phyloP scores from a whole-genome alignment of 2,113 vertebrate genomes.

The Cathartes aura region DNA sequence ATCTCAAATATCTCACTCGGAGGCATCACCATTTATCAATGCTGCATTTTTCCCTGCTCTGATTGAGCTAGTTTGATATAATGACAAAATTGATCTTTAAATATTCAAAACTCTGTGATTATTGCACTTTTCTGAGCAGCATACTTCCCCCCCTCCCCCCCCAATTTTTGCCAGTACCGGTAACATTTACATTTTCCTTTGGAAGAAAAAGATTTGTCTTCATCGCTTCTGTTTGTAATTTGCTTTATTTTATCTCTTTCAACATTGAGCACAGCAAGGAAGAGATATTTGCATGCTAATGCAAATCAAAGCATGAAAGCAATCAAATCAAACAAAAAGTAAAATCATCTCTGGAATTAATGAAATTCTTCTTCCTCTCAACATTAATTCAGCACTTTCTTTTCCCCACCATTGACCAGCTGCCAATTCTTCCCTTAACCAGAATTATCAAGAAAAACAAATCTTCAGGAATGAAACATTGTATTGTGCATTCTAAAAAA shows the following conservation, averaged over 20 bases:
- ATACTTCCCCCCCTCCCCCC: no score
- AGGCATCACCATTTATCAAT: not conserved
- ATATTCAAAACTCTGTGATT: slow-evolving; percentile 33
- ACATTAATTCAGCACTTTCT: not conserved
- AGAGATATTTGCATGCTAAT: slow-evolving; percentile 47
- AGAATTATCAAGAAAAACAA: not conserved
- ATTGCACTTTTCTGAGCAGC: not conserved
- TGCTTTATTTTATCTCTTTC: slow-evolving; percentile 34
- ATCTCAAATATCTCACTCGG: not conserved
- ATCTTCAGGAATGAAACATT: not conserved
- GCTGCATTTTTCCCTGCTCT: not conserved
- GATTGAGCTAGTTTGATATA: not conserved
- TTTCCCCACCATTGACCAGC: not conserved
- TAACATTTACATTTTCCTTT: slow-evolving; percentile 42
- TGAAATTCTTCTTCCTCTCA: not conserved
- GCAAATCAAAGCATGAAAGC: not conserved
- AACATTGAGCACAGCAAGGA: slow-evolving; percentile 13
- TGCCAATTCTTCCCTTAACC: not conserved
- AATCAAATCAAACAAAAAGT: slow-evolving; percentile 33
- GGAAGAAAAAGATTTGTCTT: not conserved
- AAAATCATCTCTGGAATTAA: not conserved
- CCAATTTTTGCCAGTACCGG: not conserved
- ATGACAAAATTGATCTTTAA: slow-evolving; percentile 25
- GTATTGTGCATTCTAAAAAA: not conserved
- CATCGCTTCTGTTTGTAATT: not conserved